These are phyloP conservation scores for Ganaspis brasiliensis DNA, from an alignment of 2,888 invertebrate species.

Conservation along the genomic window DNA sequence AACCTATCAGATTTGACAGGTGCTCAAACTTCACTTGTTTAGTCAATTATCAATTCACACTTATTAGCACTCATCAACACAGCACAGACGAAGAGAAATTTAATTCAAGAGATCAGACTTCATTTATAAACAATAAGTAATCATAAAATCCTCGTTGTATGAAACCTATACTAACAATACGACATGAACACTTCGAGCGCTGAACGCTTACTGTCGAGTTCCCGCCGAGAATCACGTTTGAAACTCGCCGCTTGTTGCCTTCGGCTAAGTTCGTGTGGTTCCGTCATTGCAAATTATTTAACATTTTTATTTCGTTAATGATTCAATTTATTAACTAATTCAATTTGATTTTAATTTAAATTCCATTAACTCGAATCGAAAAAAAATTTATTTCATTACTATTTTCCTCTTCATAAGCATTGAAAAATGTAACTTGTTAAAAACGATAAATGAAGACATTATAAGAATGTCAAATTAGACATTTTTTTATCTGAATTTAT, in stretches of 20 bases:
- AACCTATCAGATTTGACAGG: background rate
- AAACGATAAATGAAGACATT: too few species aligned
- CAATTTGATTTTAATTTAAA: too few species aligned
- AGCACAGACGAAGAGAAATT: background rate
- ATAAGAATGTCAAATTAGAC: too few species aligned
- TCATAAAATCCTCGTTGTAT: background rate
- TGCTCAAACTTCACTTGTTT: background rate
- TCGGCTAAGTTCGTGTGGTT: conserved; percentile 60
- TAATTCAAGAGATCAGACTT: background rate
- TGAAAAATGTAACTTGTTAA: too few species aligned
- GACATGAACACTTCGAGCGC: conserved; percentile 55
- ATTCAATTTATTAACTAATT: too few species aligned
- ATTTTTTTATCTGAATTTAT: too few species aligned
- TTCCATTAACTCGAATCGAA: too few species aligned
- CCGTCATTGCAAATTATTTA: conserved; percentile 43
- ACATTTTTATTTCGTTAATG: background rate
- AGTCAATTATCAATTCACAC: conserved; percentile 5
- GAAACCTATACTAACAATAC: background rate
- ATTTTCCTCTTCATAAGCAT: too few species aligned
- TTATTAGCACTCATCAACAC: conserved; percentile 18
- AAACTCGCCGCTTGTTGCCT: conserved; percentile 72
- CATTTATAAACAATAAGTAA: conserved; percentile 5
- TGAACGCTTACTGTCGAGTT: conserved; percentile 69
- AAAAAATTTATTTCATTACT: too few species aligned
- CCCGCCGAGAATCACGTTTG: conserved; percentile 54